Evolutionary conservation across 2,797 vertebrate species (phyloP), one percentile per base, ranked within the genome.

Genomic region (Falco concolor): DNA sequence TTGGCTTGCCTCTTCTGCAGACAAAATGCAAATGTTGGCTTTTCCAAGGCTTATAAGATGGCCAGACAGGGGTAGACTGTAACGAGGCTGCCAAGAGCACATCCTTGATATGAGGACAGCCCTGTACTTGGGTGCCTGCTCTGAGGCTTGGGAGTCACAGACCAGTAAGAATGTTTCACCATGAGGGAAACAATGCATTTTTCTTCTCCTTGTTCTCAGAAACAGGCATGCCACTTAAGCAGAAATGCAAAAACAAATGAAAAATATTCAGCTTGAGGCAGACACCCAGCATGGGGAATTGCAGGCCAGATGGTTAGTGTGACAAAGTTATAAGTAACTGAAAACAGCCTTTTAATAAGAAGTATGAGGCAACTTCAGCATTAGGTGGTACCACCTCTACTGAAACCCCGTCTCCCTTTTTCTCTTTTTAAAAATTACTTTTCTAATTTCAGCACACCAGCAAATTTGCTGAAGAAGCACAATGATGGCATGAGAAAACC

Each of bases 261-360:
- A 96, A 86, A 78, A 93, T 92, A 95, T 91, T 91, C 69, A 91
- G 83, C 91, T 95, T 12, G 50, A 95, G 96, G 93, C 95, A 86
- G 87, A 34, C 69, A 86, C 80, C 20, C 95, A 95, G 74, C 65
- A 72, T 80, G 72, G 67, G 59, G 90, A 97, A 91, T 93, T 90
- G 80, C 64, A 90, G 75, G 56, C 93, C 93, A 95, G 93, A 94
- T 93, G 70, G 77, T 89, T 87, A 91, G 91, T 95, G 74, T 95
- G 91, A 92, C 96, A 94, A 94, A 97, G 92, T 86, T 95, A 63
- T 59, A 90, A 93, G 59, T 88, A 94, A 91, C 80, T 67, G 74
- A 95, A 91, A 90, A 23, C 80, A 90, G 84, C 18, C 47, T 89
- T 92, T 91, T 85, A 96, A 84, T 56, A 79, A 75, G 67, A 88